Conservation (phyloP, 2,797 vertebrate species). For the Odontamblyopus rebecca region DNA sequence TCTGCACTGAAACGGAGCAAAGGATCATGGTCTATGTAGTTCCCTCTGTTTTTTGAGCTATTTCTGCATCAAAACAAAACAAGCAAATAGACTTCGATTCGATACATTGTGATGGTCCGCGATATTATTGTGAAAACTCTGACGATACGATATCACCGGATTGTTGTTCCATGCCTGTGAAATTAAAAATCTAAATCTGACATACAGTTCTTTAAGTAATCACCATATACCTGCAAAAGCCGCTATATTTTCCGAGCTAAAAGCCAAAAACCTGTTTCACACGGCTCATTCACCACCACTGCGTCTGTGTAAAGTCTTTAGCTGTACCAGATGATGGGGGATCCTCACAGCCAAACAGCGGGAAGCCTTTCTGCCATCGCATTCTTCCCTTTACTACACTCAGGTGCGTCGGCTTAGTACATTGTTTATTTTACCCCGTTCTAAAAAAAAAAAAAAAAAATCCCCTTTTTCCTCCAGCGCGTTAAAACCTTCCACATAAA, state of each 20-base stretch:
- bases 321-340: conserved; percentile 48
- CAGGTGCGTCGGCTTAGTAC: conserved; percentile 77
- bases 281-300: background rate
- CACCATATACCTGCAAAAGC: too few species aligned
- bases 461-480: conserved; percentile 34
- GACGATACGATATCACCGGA: too few species aligned
- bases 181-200: too few species aligned
- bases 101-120: too few species aligned
- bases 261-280: background rate
- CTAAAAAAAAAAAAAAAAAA: conserved; percentile 56
- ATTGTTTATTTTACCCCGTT: conserved; percentile 68
- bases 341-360: conserved; percentile 55
- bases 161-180: too few species aligned
- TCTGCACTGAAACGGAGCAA: too few species aligned
- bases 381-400: conserved; percentile 66
- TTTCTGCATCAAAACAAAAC: too few species aligned
- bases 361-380: conserved; percentile 59
- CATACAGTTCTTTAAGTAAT: too few species aligned
- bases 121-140: too few species aligned
- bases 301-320: conserved; percentile 18
- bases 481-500: conserved; percentile 72
- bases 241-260: background rate
- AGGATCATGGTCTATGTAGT: too few species aligned
- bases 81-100: too few species aligned
- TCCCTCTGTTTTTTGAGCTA: too few species aligned